Percentiles rank a stretch among this genome's conserved stretches.
Evolutionary conservation across 2,888 invertebrate species (phyloP).

Genomic region (Hydriomena furcata): DNA sequence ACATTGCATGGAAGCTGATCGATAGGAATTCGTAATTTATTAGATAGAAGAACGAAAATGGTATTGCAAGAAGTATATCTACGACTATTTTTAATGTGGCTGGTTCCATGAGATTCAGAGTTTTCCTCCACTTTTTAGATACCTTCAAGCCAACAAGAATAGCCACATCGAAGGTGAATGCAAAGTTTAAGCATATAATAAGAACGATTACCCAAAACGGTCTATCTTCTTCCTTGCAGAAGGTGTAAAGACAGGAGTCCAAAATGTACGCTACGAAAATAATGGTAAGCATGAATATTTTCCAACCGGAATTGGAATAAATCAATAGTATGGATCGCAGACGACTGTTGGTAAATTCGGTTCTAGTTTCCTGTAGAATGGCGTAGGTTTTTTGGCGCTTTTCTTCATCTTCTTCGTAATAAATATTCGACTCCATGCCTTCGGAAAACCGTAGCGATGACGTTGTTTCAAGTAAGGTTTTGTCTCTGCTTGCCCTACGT

Average conservation of each 20-base stretch:
- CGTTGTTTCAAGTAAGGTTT: conserved; percentile 37
- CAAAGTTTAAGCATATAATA: conserved; percentile 58
- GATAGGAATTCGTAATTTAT: conserved; percentile 36
- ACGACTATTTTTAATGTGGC: conserved; percentile 57
- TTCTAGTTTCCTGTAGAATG: conserved; percentile 64
- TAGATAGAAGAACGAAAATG: conserved; percentile 66
- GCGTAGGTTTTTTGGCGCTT: conserved; percentile 64
- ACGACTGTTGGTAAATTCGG: conserved; percentile 64
- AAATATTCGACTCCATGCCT: conserved; percentile 39
- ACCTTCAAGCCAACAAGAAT: conserved; percentile 68
- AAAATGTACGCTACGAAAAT: conserved; percentile 64
- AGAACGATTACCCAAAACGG: conserved; percentile 57
- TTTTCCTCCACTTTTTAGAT: conserved; percentile 71
- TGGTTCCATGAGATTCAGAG: conserved; percentile 74
- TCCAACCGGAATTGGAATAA: conserved; percentile 69
- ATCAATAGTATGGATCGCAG: conserved; percentile 62
- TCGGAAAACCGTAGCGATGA: conserved; percentile 23
- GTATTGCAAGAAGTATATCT: conserved; percentile 64
- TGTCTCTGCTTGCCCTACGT: conserved; percentile 46
- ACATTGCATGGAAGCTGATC: conserved; percentile 61
- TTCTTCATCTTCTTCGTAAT: conserved; percentile 49
- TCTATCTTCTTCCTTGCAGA: conserved; percentile 49
- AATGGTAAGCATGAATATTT: conserved; percentile 59
- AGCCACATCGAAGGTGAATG: conserved; percentile 64
- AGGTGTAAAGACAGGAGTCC: conserved; percentile 70